Evolutionary conservation across 2,888 invertebrate species (phyloP).

Genomic region (Ennomos fuscantarius): DNA sequence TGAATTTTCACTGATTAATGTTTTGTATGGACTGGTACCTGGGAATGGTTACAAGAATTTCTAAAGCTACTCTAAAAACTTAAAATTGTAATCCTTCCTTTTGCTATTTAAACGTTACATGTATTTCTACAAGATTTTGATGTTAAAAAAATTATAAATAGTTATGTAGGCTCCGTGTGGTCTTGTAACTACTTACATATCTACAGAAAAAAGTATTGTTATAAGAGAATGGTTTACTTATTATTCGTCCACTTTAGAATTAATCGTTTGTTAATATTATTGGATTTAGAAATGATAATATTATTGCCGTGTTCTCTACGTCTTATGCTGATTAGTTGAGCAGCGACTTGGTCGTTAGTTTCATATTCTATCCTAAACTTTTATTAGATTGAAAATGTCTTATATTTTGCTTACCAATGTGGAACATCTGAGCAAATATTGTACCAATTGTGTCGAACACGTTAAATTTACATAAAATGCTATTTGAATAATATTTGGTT

Average conservation of each 20-base stretch:
- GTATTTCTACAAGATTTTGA: too few relatives aligned
- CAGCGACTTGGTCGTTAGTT: conserved; percentile 37
- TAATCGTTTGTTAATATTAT: conserved; percentile 27
- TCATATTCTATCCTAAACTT: conserved; percentile 7
- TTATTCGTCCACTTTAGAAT: conserved; percentile 16
- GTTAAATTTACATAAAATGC: conserved; percentile 22
- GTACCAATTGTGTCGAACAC: conserved; percentile 31
- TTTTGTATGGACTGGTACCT: too few relatives aligned
- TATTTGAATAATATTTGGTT: conserved; percentile 3
- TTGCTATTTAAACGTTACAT: too few relatives aligned
- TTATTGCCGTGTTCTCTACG: conserved; percentile 49
- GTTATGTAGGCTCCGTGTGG: too few relatives aligned
- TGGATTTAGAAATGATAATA: conserved; percentile 18
- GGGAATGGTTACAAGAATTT: too few relatives aligned
- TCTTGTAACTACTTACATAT: conserved; percentile 24
- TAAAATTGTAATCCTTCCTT: too few relatives aligned
- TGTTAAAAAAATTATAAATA: too few relatives aligned
- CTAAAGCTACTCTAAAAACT: too few relatives aligned
- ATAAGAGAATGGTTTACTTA: background rate
- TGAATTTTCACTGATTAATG: too few relatives aligned
- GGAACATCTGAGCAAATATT: conserved; percentile 11
- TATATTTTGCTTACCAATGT: conserved; percentile 24
- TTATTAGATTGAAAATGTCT: conserved; percentile 1
- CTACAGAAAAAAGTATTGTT: conserved; percentile 1
- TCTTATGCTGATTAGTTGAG: conserved; percentile 50